Percentiles rank a stretch among this genome's conserved stretches.
Conservation (phyloP, 2,797 vertebrate genomes). For the Botia almorhae region DNA sequence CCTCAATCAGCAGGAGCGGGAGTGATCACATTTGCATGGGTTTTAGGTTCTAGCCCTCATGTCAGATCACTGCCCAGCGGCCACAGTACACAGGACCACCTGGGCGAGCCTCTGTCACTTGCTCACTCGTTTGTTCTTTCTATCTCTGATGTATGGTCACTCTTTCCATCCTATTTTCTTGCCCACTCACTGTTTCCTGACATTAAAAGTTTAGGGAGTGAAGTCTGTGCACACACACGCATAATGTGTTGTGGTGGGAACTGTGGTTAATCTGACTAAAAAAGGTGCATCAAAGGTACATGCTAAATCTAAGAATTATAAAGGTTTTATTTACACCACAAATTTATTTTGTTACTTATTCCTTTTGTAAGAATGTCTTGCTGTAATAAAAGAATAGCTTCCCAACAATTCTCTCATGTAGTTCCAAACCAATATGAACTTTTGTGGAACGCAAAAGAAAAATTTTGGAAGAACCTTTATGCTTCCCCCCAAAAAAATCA, state of each 20-base stretch:
- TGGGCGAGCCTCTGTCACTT: slow-evolving; percentile 60
- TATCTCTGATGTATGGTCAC: slow-evolving; percentile 29
- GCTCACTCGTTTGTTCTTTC: slow-evolving; percentile 17
- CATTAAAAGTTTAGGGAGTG: slow-evolving; percentile 18
- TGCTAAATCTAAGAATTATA: slow-evolving; percentile 1
- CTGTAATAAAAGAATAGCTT: too few relatives aligned
- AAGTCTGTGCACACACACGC: neutral
- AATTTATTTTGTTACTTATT: neutral
- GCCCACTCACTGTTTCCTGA: slow-evolving; percentile 35
- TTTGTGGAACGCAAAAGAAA: neutral
- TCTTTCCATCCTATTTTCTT: slow-evolving; percentile 45
- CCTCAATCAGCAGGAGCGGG: slow-evolving; percentile 77
- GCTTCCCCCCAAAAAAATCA: neutral
- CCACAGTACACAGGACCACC: slow-evolving; percentile 72
- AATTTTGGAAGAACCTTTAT: neutral
- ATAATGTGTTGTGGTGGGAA: slow-evolving; percentile 21
- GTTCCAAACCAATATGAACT: neutral
- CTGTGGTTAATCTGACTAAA: slow-evolving; percentile 44
- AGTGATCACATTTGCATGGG: slow-evolving; percentile 81
- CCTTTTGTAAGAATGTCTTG: neutral
- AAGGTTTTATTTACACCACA: neutral
- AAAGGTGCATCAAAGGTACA: slow-evolving; percentile 14
- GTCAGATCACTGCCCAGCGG: slow-evolving; percentile 65
- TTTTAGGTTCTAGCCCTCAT: slow-evolving; percentile 77
- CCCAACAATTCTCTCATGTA: too few relatives aligned